Evolutionary conservation across 2,113 vertebrate species (phyloP), one percentile per base, ranked within the genome.

Genomic region (Lota lota): DNA sequence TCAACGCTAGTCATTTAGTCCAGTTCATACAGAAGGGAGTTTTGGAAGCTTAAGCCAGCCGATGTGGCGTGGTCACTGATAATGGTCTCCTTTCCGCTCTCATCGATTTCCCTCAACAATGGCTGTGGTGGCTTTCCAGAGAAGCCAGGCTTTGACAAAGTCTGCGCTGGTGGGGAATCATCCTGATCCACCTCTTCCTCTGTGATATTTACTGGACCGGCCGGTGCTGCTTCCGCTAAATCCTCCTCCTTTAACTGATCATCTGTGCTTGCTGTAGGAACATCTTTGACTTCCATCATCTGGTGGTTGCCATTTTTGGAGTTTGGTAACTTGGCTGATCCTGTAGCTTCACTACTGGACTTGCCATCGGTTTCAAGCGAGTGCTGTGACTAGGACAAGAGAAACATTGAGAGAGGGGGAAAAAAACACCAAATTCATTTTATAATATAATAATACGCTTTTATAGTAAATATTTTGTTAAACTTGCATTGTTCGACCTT

Each of bases 21-120:
- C 73, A 99, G 74, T 15, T 96, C 93, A 24, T 92, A 99, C 1
- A 96, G 79, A 76, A 95, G 72, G 1, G 90, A 15, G 79, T 94
- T 98, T 22, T 95, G 91, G 68, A 98, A 95, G 5, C 0, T 3
- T 1, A 97, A 69, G 0, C 91, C 89, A 66, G 94, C 94, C 0
- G 57, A 87, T 0, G 94, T 96, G 0, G 78, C 69, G 19, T 98
- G 95, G 3, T 95, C 87, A 4, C 77, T 73, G n/a, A 93, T 64
- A 18, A 93, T 5, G 1, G 56, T 79, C 72, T 88, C 87, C 2
- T 83, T 93, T 8, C 93, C 93, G 2, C 95, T 92, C 65, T 75
- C 22, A 12, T 82, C 85, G 10, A 90, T 87, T 68, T 98, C 95
- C 61, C 71, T 85, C 47, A 96, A 64, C 0, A 83, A 0, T 0